Conservation (phyloP, 1,140 invertebrate genomes). For the Trissolcus basalis region DNA sequence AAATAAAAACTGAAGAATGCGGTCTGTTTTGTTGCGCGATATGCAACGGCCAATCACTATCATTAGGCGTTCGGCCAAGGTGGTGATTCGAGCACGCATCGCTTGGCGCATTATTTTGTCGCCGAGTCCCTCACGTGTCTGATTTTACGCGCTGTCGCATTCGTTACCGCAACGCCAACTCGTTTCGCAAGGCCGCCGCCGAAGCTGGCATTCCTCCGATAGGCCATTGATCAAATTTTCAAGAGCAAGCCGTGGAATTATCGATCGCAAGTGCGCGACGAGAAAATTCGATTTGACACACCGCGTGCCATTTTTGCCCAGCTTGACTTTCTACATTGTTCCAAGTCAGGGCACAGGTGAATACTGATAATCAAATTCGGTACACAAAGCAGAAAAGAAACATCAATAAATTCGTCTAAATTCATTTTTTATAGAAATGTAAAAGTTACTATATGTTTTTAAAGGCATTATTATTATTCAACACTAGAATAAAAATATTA, state of each 20-base stretch:
- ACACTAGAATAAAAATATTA: no score
- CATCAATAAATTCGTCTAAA: no score
- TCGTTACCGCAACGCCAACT: constrained; percentile 41
- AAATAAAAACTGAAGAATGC: constrained; percentile 1
- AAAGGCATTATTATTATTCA: no score
- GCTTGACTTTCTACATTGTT: no score
- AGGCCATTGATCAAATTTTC: constrained; percentile 31
- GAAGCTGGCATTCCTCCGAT: background rate
- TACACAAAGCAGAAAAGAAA: no score
- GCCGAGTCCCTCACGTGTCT: constrained; percentile 48
- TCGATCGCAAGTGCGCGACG: background rate
- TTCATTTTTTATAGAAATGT: no score
- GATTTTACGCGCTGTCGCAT: constrained; percentile 71
- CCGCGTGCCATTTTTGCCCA: no score
- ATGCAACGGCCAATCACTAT: constrained; percentile 63
- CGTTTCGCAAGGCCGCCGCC: constrained; percentile 37
- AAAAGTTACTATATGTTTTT: no score
- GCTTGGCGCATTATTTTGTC: constrained; percentile 44
- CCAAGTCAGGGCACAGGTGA: no score
- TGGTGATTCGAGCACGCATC: constrained; percentile 62
- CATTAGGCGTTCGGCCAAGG: constrained; percentile 66
- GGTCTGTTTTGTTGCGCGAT: constrained; percentile 45
- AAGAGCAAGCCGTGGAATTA: constrained; percentile 13
- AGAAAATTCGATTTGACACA: no score
- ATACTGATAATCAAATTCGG: no score